Base-by-base conservation (phyloP, 2,113 vertebrate species). In the Trinectes maculatus region DNA sequence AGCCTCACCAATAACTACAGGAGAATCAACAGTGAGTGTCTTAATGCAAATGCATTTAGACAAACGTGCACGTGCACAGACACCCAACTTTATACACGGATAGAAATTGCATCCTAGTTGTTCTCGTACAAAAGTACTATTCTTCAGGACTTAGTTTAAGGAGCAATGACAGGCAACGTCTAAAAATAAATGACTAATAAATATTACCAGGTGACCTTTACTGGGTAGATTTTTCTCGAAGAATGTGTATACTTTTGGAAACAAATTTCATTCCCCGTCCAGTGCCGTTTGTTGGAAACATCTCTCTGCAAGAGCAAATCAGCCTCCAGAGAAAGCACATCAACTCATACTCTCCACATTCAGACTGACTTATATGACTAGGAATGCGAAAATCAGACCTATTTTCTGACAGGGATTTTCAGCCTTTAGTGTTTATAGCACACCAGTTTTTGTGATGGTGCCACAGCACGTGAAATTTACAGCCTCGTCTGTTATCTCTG, bases 11-110 rank as follows among this genome's bases (percentile, higher is more conserved):
- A 92, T 74, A 95, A 78, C 91, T 98, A 95, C 92, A 93, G 96
- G 66, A 94, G 95, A 87, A 85, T 93, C 46, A 94, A 94, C 89
- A 93, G 96, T 98, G 86, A 98, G 97, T 92, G 3, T 12, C n/a
- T n/a, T n/a, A 37, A 3, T 12, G 29, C 29, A 31, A n/a, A n/a
- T n/a, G n/a, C 29, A 31, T 31, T 31, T 8, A 31, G 8, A 31
- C 25, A 29, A 7, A 11, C 22, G 28, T 22, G 16, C 28, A 48
- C 10, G 22, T 44, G 31, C 31, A 37, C 2, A 3, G 4, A 44
- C 4, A 33, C 16, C 5, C n/a, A n/a, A n/a, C n/a, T n/a, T n/a
- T n/a, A n/a, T n/a, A 36, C 2, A n/a, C 26, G 19, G n/a, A n/a
- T n/a, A n/a, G n/a, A n/a, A n/a, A n/a, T 4, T 9, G 15, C 7